Evolutionary conservation across 2,888 invertebrate genomes (phyloP), one percentile per base, ranked within the genome.

Genomic region (Nemotelus pantherinus): DNA sequence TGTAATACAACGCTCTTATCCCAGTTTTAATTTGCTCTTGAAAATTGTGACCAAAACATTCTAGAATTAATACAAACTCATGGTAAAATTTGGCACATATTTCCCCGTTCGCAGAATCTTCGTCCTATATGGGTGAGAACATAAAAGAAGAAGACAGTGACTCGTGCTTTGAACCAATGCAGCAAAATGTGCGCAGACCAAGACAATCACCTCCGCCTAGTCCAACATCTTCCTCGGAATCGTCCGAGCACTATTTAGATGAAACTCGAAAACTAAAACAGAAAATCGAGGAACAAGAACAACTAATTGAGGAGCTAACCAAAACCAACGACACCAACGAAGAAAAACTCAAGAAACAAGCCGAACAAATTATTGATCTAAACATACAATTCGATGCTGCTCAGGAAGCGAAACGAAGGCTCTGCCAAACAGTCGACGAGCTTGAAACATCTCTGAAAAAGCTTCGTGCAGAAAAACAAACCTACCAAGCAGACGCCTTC

Each of bases 271-370:
- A 63, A 41, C 10, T 63, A 10, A 3, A 10, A 3, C 39, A 41
- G 5, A 41, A 63, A 41, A 10, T 63, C 39, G 39, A 9, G 4
- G 39, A 63, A 63, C 63, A 63, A 43, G 43, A 41, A 0, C 39
- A 39, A 63, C 39, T 63, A 5, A 63, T 63, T 41, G 39, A 39
- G 39, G 43, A 3, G 4, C 63, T 63, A 6, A 5, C 39, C 25
- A 10, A 39, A 41, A 7, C 63, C 3, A 3, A 63, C 3, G 43
- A 63, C 25, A 63, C 5, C 63, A 43, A 3, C 39, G 43, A 41
- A n/a, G 43, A 63, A 63, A 63, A 63, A 43, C 4, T 63, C 63
- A 25, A 63, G 25, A 63, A 63, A 43, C 63, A 63, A 43, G 5
- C 5, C 5, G 63, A 41, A 5, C 43, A 4, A 5, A 3, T 63